Evolutionary conservation across 2,888 invertebrate genomes (phyloP), one percentile per base, ranked within the genome.

Genomic region (Pemphredon lugubris): DNA sequence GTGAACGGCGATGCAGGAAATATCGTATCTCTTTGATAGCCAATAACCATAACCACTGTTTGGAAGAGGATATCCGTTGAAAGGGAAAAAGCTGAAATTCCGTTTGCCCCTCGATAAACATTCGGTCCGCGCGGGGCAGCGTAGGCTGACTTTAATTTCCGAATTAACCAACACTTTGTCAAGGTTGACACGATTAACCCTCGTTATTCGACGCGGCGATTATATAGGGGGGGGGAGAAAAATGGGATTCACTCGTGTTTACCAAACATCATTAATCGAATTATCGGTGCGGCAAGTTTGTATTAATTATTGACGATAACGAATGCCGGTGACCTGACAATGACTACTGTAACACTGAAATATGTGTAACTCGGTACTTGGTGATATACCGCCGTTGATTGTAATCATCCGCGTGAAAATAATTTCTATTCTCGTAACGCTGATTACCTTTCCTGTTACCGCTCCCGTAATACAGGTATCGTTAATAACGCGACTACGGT

Each of bases 141-240:
- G 47, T 32, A 51, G 21, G 13, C 6, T 16, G 53, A 50, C 40
- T 57, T 68, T 50, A 58, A 68, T 69, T 44, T 20, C 23, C n/a
- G 21, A 63, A 69, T 61, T 63, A 69, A 72, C 44, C 48, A 16
- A 47, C 47, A 51, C 48, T 50, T 39, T 39, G 47, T 63, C 59
- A 37, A 42, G 47, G 63, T 42, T 53, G 59, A 60, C 54, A 37
- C 59, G 59, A 72, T 74, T 67, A 72, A 68, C 59, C 53, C 67
- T 58, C 58, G 73, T 66, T 73, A 59, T 40, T 13, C 47, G 23
- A 9, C 44, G 30, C 14, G 63, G 30, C 42, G 66, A 66, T 72
- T 68, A 57, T 64, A 55, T 59, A 50, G 30, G n/a, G n/a, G n/a
- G n/a, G n/a, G n/a, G n/a, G n/a, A n/a, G 34, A 61, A 65, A 66